Evolutionary conservation across 2,113 vertebrate species (phyloP), one percentile per base, ranked within the genome.

Genomic region (Eudorcas thomsonii): DNA sequence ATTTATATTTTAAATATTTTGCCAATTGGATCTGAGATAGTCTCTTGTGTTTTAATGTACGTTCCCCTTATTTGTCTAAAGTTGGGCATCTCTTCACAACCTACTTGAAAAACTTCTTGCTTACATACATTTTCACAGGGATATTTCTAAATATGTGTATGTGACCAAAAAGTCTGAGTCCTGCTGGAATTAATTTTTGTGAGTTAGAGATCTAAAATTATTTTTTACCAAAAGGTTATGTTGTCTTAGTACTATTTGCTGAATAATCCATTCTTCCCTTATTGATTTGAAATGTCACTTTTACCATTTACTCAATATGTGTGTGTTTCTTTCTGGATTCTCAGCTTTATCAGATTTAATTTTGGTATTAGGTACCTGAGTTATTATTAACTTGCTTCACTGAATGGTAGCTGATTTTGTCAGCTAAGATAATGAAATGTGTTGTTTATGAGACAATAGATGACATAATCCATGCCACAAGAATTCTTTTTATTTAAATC

Each of bases 291-390:
- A 96, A 55, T 39, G 39, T 45, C 82, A 78, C 17, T 54, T 95
- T 84, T 59, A 82, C 88, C 43, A 64, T 45, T 83, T 88, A 48
- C 28, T 87, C 28, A 71, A 25, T 43, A 45, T 23, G 50, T 90
- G 50, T 26, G 55, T 87, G 50, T 78, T 87, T 95, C 15, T 85
- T 93, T 96, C 92, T 82, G 60, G 88, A 90, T 84, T 96, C 90
- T 91, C 55, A 92, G 90, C 52, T 83, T 74, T 93, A 48, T 43
- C 54, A 77, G 80, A 87, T 62, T 92, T 95, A 43, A 89, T 98
- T 98, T 97, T 97, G 92, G 92, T 59, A 59, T 57, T 28, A 82
- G 91, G 60, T 90, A 97, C 96, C 96, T 93, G 93, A 94, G 92
- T 96, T 97, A 52, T 95, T 97, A 67, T 89, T 97, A 81, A 90